Percentiles rank a stretch among this genome's conserved stretches.
Evolutionary conservation across 2,888 invertebrate species (phyloP).

Genomic region (Aspidiotus rigidus): DNA sequence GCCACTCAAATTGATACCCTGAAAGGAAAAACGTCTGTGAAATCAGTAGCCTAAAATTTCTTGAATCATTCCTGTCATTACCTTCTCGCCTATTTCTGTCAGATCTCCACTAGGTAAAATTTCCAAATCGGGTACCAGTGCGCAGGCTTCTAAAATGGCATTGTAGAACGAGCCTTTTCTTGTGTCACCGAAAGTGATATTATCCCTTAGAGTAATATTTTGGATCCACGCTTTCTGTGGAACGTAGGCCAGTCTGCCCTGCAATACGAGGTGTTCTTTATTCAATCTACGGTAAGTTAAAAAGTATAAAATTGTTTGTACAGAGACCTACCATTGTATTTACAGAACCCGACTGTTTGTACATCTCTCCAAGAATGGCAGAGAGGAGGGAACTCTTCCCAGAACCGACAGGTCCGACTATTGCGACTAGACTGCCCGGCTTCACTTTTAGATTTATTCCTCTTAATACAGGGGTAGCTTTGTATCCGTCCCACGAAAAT

Average conservation of each 20-base stretch:
- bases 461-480: slow-evolving; percentile 55
- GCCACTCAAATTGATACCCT: slow-evolving; percentile 77
- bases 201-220: slow-evolving; percentile 84
- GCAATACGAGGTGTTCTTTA: not conserved
- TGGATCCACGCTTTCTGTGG: slow-evolving; percentile 98
- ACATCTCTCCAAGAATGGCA: slow-evolving; percentile 84
- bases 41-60: not conserved
- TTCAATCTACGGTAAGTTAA: not conserved
- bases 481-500: slow-evolving; percentile 71
- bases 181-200: slow-evolving; percentile 78
- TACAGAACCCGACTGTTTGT: slow-evolving; percentile 67
- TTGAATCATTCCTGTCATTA: not conserved
- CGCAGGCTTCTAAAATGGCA: slow-evolving; percentile 78
- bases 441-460: slow-evolving; percentile 65
- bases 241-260: slow-evolving; percentile 68
- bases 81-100: slow-evolving; percentile 79
- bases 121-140: slow-evolving; percentile 80
- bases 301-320: no score
- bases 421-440: slow-evolving; percentile 62
- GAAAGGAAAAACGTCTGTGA: not conserved
- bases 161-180: slow-evolving; percentile 64
- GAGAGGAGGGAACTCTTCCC: slow-evolving; percentile 84
- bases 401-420: slow-evolving; percentile 80
- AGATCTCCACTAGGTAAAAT: slow-evolving; percentile 88
- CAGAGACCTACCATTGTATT: slow-evolving; percentile 51